These are phyloP conservation scores for Syrrhaptes paradoxus DNA, from an alignment of 2,113 vertebrate species.

Conservation along the genomic window DNA sequence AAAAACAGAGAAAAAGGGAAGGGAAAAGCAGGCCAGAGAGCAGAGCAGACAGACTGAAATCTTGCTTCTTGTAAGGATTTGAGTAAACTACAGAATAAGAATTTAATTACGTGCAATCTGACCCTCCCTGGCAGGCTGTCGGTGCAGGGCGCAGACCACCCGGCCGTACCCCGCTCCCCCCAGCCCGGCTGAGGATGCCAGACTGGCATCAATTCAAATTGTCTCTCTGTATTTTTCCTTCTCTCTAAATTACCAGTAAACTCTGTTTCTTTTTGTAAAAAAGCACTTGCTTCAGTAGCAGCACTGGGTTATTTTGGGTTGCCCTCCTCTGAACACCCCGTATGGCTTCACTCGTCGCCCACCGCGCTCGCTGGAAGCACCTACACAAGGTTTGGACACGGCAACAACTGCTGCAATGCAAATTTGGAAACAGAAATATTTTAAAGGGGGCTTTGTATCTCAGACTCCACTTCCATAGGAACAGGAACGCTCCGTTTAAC, in stretches of 20 bases:
- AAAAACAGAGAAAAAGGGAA: not conserved
- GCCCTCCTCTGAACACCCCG: not conserved
- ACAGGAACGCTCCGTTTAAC: not conserved
- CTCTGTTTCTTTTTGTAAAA: not conserved
- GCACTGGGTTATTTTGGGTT: not conserved
- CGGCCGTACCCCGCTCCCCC: not conserved
- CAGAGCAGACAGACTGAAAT: not conserved
- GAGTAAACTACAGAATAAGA: not conserved
- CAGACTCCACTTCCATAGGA: not conserved
- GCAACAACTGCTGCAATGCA: not conserved
- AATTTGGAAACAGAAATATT: not conserved
- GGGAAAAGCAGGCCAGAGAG: not conserved
- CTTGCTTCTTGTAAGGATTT: not conserved
- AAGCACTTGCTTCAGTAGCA: not conserved
- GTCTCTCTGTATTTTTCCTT: not conserved
- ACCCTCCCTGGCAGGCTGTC: rapidly evolving
- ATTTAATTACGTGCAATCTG: not conserved
- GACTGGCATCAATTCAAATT: not conserved
- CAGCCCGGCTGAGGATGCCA: constrained; percentile 19
- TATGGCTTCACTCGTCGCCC: not conserved
- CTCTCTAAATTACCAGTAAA: not conserved
- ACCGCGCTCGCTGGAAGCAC: not conserved
- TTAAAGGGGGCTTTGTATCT: not conserved
- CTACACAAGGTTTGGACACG: not conserved
- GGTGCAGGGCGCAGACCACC: not conserved